These are phyloP conservation scores for Emydoidea blandingii DNA, from an alignment of 2,797 vertebrate genomes.

Conservation along the genomic window DNA sequence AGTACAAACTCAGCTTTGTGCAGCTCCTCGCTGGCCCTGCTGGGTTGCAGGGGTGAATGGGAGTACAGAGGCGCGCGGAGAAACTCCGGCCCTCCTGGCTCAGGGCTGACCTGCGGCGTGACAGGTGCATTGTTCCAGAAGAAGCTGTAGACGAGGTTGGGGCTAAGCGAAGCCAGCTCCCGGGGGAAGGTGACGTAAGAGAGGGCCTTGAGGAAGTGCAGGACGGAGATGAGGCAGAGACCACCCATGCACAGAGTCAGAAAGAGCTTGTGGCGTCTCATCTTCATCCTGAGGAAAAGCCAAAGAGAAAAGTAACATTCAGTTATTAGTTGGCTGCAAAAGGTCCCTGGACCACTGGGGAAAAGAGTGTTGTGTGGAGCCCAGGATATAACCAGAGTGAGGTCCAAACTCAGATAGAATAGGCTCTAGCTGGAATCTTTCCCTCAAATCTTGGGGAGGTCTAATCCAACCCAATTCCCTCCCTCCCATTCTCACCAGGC, in stretches of 20 bases:
- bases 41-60: conserved; percentile 82
- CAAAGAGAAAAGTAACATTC: conserved; percentile 54
- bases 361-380: not conserved
- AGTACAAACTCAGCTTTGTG: conserved; percentile 86
- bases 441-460: not conserved
- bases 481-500: not conserved
- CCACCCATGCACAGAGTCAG: conserved; percentile 97
- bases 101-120: conserved; percentile 87
- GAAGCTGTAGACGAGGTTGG: conserved; percentile 97
- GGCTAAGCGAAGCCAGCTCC: conserved; percentile 95
- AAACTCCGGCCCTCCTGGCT: conserved; percentile 85
- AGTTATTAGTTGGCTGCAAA: conserved; percentile 14
- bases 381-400: not conserved
- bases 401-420: not conserved
- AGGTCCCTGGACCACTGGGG: not conserved
- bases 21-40: conserved; percentile 80
- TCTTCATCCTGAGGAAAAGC: conserved; percentile 91
- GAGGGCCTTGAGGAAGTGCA: conserved; percentile 99
- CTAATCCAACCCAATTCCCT: not conserved
- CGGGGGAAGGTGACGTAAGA: conserved; percentile 97
- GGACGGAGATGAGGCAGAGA: conserved; percentile 98
- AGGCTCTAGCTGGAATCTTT: not conserved
- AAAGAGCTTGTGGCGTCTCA: conserved; percentile 98
- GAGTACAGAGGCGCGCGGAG: conserved; percentile 83
- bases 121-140: conserved; percentile 91